Base-by-base conservation (phyloP, 2,113 vertebrate species). In the Chloropsis cyanopogon region DNA sequence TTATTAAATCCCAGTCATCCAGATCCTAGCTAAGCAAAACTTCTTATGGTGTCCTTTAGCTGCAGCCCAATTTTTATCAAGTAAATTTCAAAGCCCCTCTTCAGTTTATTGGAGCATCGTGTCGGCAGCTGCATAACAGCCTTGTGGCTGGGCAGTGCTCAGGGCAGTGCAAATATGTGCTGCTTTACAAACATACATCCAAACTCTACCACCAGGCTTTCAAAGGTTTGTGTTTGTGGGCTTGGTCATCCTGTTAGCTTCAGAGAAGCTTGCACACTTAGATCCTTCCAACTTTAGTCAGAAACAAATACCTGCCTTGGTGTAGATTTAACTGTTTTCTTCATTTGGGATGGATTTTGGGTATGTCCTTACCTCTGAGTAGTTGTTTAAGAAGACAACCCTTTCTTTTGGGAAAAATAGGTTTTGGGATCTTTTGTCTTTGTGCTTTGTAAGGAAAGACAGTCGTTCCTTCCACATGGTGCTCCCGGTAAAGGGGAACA, bases 231-330 rank as follows among this genome's bases (percentile, higher is more conserved):
- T 44, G 8, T 56, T 79, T 95, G 39, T 75, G 44, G 57, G n/a
- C 72, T 84, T 5, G 0, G 10, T 22, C 0, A 0, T 37, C 17
- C n/a, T 6, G 0, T 35, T 53, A 52, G 0, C 46, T 23, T 80
- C 39, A 60, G 56, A 54, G 44, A 73, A 77, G n/a, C 65, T 37
- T 60, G 44, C 20, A 16, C 6, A 2, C 39, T 47, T 83, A 33
- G 19, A 42, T 86, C 37, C 56, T 42, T 7, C 52, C 3, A 1
- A 41, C 39, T 91, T 82, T 31, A 52, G 44, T 60, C 49, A 64
- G 52, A 75, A 78, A 59, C 7, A 3, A 70, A 26, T 39, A 33
- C 6, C 14, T 70, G 11, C 46, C 53, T 54, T 44, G 21, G 20
- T 35, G 39, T 63, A 71, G 59, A 54, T 59, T 47, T 50, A 68